Base-by-base conservation (phyloP, 2,797 vertebrate species). In the Enteromius mattozi region DNA sequence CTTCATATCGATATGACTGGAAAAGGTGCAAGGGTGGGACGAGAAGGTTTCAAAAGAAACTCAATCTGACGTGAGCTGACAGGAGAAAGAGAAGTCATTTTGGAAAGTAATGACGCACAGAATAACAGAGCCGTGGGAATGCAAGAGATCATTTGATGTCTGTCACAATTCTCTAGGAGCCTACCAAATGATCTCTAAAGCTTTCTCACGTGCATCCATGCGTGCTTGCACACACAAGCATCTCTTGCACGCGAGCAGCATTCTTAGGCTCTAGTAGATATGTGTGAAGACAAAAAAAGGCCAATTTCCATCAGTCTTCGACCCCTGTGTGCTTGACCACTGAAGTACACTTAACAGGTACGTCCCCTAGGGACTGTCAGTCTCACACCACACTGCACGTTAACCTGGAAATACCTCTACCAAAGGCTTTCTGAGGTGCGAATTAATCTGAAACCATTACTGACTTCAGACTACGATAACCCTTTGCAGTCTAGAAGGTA, bases 91-190 rank as follows among this genome's bases (percentile, higher is more conserved):
- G 61, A 71, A 77, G 69, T 82, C 70, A 56, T 66, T 78, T 82
- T 80, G 42, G 7, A n/a, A 42, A 54, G 63, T 65, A 61, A 37
- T 83, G 80, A 88, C 71, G 33, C 49, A 17, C 59, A 74, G 47
- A 49, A 81, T 59, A 86, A 65, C 37, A 51, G 37, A 42, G 68
- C 70, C 21, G 47, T 68, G 72, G 40, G 27, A n/a, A 70, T 14
- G 33, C 83, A 45, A 59, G 56, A 61, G 66, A 87, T 81, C 56
- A 80, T 82, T 86, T 85, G 47, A 87, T 66, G 76, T 51, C 86
- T 84, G 81, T 85, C 85, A 87, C 84, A 83, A 83, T 61, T 78
- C 66, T 86, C 66, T 27, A 74, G 77, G 35, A 83, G 72, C 14
- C 69, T 45, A 78, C 78, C 45, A 72, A 72, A 86, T 77, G 76